phyloP scores from a whole-genome alignment of 2,797 vertebrate species.

The Tamandua tetradactyla region DNA sequence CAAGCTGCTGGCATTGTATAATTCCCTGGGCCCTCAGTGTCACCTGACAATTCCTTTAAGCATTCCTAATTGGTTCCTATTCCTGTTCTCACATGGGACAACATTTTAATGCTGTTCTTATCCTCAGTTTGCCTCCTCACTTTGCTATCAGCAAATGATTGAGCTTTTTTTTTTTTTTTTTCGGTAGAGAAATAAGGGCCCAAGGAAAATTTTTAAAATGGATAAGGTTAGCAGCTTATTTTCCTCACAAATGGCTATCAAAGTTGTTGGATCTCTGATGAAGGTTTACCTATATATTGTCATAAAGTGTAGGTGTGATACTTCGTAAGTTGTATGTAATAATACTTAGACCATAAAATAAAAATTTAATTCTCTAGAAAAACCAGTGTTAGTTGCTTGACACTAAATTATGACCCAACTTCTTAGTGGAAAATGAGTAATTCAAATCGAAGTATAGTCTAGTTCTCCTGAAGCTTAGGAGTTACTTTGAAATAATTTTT shows the following conservation, averaged over 20 bases:
- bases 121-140: background rate
- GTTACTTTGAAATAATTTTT: conserved; percentile 26
- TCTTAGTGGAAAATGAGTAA: background rate
- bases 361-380: background rate
- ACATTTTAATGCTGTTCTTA: background rate
- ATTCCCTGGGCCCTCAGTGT: background rate
- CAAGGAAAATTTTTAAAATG: background rate
- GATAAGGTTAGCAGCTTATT: background rate
- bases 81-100: background rate
- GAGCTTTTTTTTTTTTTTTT: background rate
- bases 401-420: background rate
- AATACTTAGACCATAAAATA: conserved; percentile 12
- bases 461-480: background rate
- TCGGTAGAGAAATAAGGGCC: background rate
- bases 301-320: background rate
- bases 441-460: conserved; percentile 24
- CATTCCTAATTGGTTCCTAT: background rate
- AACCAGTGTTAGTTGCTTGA: background rate
- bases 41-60: background rate
- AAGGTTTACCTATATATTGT: background rate
- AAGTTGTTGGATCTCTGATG: background rate
- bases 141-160: background rate
- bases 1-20: background rate
- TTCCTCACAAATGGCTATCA: background rate
- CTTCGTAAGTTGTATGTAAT: background rate